These are phyloP conservation scores for Beroe forskalii DNA, from an alignment of 37 sponge, comb jelly and placozoan species.

Conservation along the genomic window DNA sequence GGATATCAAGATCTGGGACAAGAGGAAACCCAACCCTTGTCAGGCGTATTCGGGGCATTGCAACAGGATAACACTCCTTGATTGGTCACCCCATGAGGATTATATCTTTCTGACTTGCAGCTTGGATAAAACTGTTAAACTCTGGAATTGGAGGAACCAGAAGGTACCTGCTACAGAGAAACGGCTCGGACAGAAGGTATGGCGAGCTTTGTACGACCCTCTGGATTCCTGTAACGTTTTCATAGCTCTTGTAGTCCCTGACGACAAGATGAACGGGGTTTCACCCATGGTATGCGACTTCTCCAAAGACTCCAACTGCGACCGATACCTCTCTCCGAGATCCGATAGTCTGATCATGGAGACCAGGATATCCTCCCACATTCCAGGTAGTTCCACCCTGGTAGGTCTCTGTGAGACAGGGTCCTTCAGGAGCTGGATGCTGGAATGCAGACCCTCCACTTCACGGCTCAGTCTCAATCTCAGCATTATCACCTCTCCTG, in stretches of 20 bases:
- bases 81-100: conserved; percentile 54
- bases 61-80: conserved; percentile 50
- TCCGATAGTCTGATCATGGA: conserved; percentile 25
- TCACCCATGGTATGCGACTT: conserved; percentile 46
- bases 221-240: conserved; percentile 16
- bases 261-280: conserved; percentile 38
- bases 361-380: conserved; percentile 17
- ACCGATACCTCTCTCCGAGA: not conserved
- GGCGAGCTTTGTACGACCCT: conserved; percentile 60
- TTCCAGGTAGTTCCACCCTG: not conserved
- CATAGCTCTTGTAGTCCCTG: conserved; percentile 46
- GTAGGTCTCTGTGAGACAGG: not conserved
- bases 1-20: conserved; percentile 57
- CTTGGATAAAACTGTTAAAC: conserved; percentile 34
- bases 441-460: not conserved
- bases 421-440: not conserved
- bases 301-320: not conserved
- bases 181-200: conserved; percentile 29
- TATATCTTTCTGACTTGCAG: conserved; percentile 31
- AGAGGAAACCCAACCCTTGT: conserved; percentile 10
- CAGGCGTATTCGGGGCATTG: conserved; percentile 35
- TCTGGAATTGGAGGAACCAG: conserved; percentile 52
- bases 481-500: not conserved
- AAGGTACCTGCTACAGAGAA: conserved; percentile 16
- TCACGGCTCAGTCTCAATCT: conserved; percentile 38